Base-by-base conservation (phyloP, 1,140 invertebrate species). In the Epicauta chinensis region DNA sequence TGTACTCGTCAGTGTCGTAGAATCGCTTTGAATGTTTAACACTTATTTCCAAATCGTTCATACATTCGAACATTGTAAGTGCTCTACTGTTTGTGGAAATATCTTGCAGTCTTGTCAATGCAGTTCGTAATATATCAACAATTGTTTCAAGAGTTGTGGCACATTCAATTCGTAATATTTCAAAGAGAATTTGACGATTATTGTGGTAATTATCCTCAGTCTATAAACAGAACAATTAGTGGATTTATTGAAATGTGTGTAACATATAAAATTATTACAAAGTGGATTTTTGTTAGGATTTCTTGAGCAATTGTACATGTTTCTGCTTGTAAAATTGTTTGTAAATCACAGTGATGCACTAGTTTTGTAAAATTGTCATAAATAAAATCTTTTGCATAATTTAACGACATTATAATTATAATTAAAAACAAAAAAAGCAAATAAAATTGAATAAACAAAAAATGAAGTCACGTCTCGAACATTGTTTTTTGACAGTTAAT, bases 301-400 rank as follows among this genome's bases (percentile, higher is more conserved):
- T 47, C 35, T 3, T 38, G 32, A 29, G 13, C 29, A 10, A 37
- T 16, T 3, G 5, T 16, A 9, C 35, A 34, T 13, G 30, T 37
- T n/a, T 47, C 14, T 6, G 16, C 13, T 34, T 46, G 14, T 32
- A 47, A 13, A 37, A 47, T 30, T 6, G 36, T 16, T 38, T 47
- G 16, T 29, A 47, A 38, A 38, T 47, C 45, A 16, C 34, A 37
- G 9, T 47, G 6, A n/a, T 38, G 34, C 5, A 47, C 45, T 5
- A 47, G 16, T 38, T 47, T 34, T 7, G 34, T 17, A 13, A 47
- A 47, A 16, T 47, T 16, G 30, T 47, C 38, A 23, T 47, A 47
- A 16, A 47, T 47, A 13, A 47, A 47, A 23, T 37, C 34, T 38
- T 47, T 47, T 9, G 36, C 4, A 23, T 23, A 23, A 5, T 23